A percentile compares a stretch with the other conserved stretches of the same genome.
Conservation (phyloP, 2,797 vertebrate genomes). For the Pseudochirops cupreus region DNA sequence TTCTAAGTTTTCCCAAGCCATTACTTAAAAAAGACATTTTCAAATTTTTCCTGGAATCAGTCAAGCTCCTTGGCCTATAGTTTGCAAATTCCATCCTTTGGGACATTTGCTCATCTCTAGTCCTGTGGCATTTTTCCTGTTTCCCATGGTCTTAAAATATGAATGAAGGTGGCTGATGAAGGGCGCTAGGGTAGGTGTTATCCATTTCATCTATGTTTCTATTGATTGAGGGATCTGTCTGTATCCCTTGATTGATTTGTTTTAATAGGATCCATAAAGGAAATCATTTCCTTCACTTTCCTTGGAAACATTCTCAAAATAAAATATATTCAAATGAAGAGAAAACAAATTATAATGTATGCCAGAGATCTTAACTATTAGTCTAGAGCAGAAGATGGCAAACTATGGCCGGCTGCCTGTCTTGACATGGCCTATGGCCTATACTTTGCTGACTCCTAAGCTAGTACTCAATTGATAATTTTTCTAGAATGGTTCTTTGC, state of each 20-base stretch:
- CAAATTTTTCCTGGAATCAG: background rate
- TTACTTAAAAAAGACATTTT: conserved; percentile 1
- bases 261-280: background rate
- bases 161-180: background rate
- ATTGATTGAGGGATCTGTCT: background rate
- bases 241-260: background rate
- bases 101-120: background rate
- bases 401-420: background rate
- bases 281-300: conserved; percentile 1
- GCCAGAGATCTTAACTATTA: background rate
- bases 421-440: background rate
- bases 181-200: background rate
- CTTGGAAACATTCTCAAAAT: conserved; percentile 12
- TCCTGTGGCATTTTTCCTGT: background rate
- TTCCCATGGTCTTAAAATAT: background rate
- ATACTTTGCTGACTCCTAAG: background rate
- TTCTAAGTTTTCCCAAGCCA: background rate
- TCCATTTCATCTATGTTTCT: conserved; percentile 42
- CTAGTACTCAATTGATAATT: background rate
- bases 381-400: background rate
- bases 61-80: background rate
- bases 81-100: background rate
- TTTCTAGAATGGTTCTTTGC: background rate
- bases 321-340: background rate
- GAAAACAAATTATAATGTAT: background rate